Base-by-base conservation (phyloP, 2,797 vertebrate species). In the Avahi laniger region DNA sequence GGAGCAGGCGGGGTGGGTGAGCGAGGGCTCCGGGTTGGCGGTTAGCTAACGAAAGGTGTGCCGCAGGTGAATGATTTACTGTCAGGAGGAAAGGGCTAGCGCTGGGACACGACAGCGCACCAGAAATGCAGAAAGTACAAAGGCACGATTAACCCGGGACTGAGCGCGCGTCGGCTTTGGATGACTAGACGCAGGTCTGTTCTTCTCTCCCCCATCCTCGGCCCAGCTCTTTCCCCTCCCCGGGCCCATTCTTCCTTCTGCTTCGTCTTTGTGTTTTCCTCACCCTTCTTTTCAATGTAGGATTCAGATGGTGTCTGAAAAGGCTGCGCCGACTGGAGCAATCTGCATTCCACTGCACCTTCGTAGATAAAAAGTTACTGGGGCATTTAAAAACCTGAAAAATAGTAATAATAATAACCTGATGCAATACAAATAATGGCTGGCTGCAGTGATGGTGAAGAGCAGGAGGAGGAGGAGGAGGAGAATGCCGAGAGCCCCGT, bases 181-280 rank as follows among this genome's bases (percentile, higher is more conserved):
- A 7, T 63, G 67, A 59, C 26, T 15, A 67, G 54, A n/a, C 5
- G 0, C 2, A 30, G 0, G 1, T 14, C 5, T 28, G n/a, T 79
- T 15, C 61, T 54, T 82, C 65, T 50, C 14, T 59, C 30, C 35
- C 38, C 28, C 35, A 30, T 28, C 38, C 9, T 82, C 46, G 17
- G 0, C 35, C n/a, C 3, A 14, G 4, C 38, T 59, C 30, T 15
- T 63, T 63, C 5, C 38, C 65, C 70, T 22, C 65, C 65, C 35
- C 24, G 10, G 15, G 48, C 24, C 59, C 35, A 4, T 50, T 26
- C 41, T 75, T 26, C 28, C 43, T 81, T 18, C 30, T 35, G 35
- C 18, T 28, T 52, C 33, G 26, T 35, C 26, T 85, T 14, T 33
- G 15, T 57, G 43, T 61, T 81, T 87, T 52, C 41, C 82, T 75